Conservation (phyloP, 2,113 vertebrate genomes). For the Numenius arquata region DNA sequence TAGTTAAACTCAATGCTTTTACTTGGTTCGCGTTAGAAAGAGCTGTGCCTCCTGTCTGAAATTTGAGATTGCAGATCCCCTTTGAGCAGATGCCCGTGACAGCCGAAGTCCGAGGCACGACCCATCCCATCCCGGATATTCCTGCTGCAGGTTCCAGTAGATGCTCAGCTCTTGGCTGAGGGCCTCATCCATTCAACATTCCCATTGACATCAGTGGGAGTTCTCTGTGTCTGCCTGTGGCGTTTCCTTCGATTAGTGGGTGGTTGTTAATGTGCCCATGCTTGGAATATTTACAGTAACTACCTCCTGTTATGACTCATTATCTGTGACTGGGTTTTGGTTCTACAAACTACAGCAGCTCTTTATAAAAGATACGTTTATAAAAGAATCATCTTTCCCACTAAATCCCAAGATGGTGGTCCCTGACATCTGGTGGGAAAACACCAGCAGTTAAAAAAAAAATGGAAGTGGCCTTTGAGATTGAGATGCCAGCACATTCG, state of each 20-base stretch:
- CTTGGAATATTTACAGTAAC: slow-evolving; percentile 61
- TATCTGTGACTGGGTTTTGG: neutral
- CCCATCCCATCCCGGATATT: neutral
- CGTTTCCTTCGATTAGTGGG: slow-evolving; percentile 46
- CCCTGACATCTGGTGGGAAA: neutral
- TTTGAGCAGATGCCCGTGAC: neutral
- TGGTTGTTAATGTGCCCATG: slow-evolving; percentile 57
- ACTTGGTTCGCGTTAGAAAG: neutral
- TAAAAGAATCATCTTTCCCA: neutral
- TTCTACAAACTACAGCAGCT: neutral
- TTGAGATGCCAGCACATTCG: neutral
- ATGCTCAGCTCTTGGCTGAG: neutral
- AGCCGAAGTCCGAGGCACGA: neutral
- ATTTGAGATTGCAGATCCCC: neutral
- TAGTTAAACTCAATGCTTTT: neutral
- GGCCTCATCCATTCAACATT: slow-evolving; percentile 36
- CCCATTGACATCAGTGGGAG: slow-evolving; percentile 16
- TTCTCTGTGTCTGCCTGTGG: slow-evolving; percentile 23
- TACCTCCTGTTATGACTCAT: slow-evolving; percentile 56
- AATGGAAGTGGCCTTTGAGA: neutral
- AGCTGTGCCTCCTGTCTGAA: neutral
- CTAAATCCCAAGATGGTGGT: neutral
- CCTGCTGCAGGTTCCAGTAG: neutral
- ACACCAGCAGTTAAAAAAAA: neutral
- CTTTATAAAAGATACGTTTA: neutral